Evolutionary conservation across 2,888 invertebrate species (phyloP).

Genomic region (Sphinx pinastri): DNA sequence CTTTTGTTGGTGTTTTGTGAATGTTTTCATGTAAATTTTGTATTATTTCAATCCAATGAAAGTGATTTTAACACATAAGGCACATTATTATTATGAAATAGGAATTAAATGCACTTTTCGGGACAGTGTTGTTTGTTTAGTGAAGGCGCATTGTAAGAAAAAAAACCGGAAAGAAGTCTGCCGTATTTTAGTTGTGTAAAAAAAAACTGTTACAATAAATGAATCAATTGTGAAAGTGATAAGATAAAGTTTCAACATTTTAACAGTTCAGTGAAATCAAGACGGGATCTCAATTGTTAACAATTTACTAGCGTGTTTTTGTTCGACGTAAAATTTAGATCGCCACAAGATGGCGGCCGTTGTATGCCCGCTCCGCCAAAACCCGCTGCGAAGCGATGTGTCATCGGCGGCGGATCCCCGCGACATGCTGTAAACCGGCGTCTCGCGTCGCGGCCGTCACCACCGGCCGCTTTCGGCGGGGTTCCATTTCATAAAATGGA

Average conservation of each 20-base stretch:
- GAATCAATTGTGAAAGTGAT: conserved; percentile 45
- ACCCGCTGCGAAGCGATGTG: conserved; percentile 79
- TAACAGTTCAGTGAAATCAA: conserved; percentile 29
- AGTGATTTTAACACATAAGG: conserved; percentile 47
- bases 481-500: conserved; percentile 82
- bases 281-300: conserved; percentile 44
- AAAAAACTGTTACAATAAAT: conserved; percentile 48
- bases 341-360: conserved; percentile 83
- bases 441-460: conserved; percentile 66
- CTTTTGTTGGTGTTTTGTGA: conserved; percentile 85
- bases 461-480: conserved; percentile 74
- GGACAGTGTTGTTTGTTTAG: conserved; percentile 67
- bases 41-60: conserved; percentile 60
- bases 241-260: conserved; percentile 37
- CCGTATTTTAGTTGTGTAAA: conserved; percentile 62
- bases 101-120: conserved; percentile 37
- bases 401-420: conserved; percentile 68
- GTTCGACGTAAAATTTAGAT: conserved; percentile 81
- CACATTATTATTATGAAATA: conserved; percentile 36
- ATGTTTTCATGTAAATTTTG: conserved; percentile 79
- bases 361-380: conserved; percentile 81
- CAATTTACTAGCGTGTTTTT: conserved; percentile 79
- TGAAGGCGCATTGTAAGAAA: conserved; percentile 66
- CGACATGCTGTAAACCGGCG: conserved; percentile 78
- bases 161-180: conserved; percentile 75